phyloP scores from a whole-genome alignment of 2,113 vertebrate species.

The Cairina moschata region DNA sequence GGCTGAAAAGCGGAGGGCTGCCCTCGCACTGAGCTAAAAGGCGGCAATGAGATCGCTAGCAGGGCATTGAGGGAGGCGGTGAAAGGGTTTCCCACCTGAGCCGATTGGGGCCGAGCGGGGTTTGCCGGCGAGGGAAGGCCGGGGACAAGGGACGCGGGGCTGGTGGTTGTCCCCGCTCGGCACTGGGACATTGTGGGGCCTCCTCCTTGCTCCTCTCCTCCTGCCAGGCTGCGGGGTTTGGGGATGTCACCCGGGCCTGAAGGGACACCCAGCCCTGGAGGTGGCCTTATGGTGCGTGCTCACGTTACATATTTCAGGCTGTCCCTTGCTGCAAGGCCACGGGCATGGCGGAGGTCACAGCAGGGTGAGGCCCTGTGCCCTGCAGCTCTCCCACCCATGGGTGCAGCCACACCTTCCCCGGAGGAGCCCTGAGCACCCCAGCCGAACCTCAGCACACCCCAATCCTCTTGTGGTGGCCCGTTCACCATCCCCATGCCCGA shows the following conservation, averaged over 20 bases:
- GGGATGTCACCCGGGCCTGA: not conserved
- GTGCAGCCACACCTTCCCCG: no score
- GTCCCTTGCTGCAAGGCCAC: not conserved
- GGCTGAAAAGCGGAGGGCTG: slow-evolving; percentile 63
- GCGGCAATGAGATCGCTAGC: slow-evolving; percentile 75
- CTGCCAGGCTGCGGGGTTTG: no score
- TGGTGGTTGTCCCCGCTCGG: not conserved
- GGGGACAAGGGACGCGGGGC: not conserved
- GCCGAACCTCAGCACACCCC: not conserved
- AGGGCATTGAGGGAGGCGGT: slow-evolving; percentile 70
- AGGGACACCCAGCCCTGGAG: not conserved
- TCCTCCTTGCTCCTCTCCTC: not conserved
- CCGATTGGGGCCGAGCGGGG: slow-evolving; percentile 47
- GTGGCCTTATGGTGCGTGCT: not conserved
- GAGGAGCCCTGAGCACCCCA: not conserved
- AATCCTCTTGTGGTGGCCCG: not conserved
- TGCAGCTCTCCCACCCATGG: not conserved
- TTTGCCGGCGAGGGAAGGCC: not conserved
- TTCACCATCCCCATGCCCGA: not conserved
- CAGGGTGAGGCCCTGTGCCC: not conserved
- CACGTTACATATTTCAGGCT: rapidly evolving
- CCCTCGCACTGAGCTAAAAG: slow-evolving; percentile 76
- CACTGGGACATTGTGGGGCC: not conserved
- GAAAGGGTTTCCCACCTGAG: slow-evolving; percentile 72
- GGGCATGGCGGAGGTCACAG: rapidly evolving